These are phyloP conservation scores for Cremastinae sp. DNA, from an alignment of 2,888 invertebrate species.

Conservation along the genomic window DNA sequence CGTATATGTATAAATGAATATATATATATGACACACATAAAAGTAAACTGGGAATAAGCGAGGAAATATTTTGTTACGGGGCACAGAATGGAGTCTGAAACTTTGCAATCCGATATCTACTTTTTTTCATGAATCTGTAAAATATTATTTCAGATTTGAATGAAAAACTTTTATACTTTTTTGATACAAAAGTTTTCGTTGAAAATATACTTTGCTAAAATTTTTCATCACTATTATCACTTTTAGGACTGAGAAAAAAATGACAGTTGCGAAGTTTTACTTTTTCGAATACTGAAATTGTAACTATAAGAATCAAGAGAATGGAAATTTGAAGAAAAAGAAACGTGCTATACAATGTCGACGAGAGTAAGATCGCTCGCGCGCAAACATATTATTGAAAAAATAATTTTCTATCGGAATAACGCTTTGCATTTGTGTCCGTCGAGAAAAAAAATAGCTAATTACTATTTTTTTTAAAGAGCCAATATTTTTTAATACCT, in stretches of 20 bases:
- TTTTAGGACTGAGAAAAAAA: too few species aligned
- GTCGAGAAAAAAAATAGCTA: slow-evolving; percentile 1
- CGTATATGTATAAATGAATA: slow-evolving; percentile 14
- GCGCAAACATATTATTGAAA: neutral
- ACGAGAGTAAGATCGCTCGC: slow-evolving; percentile 9
- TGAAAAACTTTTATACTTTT: too few species aligned
- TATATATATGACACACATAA: slow-evolving; percentile 60
- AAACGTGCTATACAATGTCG: slow-evolving; percentile 30
- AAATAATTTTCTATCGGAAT: neutral
- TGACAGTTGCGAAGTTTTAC: neutral
- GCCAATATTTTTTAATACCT: neutral
- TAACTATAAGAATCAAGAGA: neutral
- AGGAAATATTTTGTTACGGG: slow-evolving; percentile 66
- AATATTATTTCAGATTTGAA: neutral
- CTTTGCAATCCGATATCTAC: neutral
- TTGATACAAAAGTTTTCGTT: slow-evolving; percentile 27
- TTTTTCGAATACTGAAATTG: neutral
- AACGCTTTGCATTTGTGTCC: neutral
- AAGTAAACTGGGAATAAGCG: slow-evolving; percentile 64
- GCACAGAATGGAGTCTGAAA: slow-evolving; percentile 61
- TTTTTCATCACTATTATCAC: too few species aligned
- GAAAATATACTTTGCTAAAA: neutral
- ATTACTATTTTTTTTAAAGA: too few species aligned
- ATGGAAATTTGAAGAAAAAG: neutral
- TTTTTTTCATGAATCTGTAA: neutral